Conservation (phyloP, 2,797 vertebrate genomes). For the Sus cebifrons region DNA sequence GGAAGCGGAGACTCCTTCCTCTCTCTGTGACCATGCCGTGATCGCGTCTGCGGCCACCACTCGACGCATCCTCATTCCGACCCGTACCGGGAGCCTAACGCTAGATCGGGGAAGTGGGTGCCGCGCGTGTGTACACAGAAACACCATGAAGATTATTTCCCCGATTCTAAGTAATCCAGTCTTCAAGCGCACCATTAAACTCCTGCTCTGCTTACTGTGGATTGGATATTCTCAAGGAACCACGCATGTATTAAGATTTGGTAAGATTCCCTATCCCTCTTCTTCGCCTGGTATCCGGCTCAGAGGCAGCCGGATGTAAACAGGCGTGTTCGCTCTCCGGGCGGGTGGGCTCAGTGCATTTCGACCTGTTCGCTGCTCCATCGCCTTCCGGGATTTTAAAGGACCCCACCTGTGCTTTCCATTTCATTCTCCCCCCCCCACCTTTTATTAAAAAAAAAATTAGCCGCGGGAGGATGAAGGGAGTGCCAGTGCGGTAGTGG, state of each 20-base stretch:
- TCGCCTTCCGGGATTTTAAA: constrained; percentile 36
- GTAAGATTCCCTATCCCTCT: constrained; percentile 93
- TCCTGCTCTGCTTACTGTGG: constrained; percentile 95
- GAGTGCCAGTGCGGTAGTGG: not conserved
- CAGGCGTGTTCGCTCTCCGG: constrained; percentile 72
- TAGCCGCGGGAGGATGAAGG: not conserved
- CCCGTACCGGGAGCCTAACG: constrained; percentile 93
- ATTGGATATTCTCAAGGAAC: constrained; percentile 98
- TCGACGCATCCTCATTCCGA: constrained; percentile 91
- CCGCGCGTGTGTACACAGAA: constrained; percentile 91
- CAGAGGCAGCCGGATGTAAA: constrained; percentile 76
- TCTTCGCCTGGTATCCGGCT: not conserved
- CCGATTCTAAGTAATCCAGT: constrained; percentile 94
- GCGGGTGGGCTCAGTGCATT: constrained; percentile 65
- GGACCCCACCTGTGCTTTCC: not conserved
- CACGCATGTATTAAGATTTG: constrained; percentile 98
- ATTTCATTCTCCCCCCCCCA: not conserved
- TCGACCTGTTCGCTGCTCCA: constrained; percentile 31
- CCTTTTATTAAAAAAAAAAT: not conserved
- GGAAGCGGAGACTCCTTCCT: constrained; percentile 92
- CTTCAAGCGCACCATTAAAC: constrained; percentile 94
- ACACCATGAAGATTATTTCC: constrained; percentile 97
- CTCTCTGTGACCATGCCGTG: constrained; percentile 96
- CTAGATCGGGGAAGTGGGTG: constrained; percentile 89
- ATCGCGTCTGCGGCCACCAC: constrained; percentile 93